phyloP scores from a whole-genome alignment of 2,888 invertebrate genomes.

The Leucania comma region DNA sequence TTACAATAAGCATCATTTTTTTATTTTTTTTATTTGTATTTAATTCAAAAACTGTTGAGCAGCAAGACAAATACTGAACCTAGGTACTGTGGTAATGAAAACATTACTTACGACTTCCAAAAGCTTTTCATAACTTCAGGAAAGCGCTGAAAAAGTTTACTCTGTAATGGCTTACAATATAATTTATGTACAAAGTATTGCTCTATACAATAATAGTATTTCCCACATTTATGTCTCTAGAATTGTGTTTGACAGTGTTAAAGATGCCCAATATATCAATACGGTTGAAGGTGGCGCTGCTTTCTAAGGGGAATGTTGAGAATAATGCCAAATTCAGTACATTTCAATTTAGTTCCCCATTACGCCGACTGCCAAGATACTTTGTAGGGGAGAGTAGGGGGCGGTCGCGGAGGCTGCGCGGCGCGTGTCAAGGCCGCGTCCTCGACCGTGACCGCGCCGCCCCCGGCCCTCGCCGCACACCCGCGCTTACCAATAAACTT shows the following conservation, averaged over 20 bases:
- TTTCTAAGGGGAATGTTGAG: slow-evolving; percentile 14
- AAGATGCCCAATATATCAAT: slow-evolving; percentile 5
- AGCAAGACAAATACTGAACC: background rate
- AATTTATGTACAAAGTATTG: slow-evolving; percentile 8
- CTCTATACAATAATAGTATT: background rate
- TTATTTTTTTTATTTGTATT: background rate
- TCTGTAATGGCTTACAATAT: background rate
- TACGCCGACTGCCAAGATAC: slow-evolving; percentile 31
- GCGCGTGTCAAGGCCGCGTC: slow-evolving; percentile 87
- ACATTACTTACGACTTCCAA: background rate
- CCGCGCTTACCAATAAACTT: slow-evolving; percentile 56
- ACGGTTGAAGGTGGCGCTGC: slow-evolving; percentile 12
- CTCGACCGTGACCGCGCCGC: slow-evolving; percentile 86
- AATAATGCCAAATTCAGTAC: slow-evolving; percentile 33
- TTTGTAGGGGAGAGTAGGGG: slow-evolving; percentile 22
- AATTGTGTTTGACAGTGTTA: slow-evolving; percentile 5
- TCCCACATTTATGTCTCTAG: background rate
- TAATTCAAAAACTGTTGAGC: background rate
- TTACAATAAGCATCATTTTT: background rate
- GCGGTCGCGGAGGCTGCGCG: slow-evolving; percentile 80
- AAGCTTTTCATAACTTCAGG: slow-evolving; percentile 4
- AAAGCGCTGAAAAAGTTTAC: background rate
- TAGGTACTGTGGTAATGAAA: background rate
- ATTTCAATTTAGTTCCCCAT: slow-evolving; percentile 43
- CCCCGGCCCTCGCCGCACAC: slow-evolving; percentile 23